Evolutionary conservation across 2,797 vertebrate genomes (phyloP).

Genomic region (Coluber constrictor): DNA sequence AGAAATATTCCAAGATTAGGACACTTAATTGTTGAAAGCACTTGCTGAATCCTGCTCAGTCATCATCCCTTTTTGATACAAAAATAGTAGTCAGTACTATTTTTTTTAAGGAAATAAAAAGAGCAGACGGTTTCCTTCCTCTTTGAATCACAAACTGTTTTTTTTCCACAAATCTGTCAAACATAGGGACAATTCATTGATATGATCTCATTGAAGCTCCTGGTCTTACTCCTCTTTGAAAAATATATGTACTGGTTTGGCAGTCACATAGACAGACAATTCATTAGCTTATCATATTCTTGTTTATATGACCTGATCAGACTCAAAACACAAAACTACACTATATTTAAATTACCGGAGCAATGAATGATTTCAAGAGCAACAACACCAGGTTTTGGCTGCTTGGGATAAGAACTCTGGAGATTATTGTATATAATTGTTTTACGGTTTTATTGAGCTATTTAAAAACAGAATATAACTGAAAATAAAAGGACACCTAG

Average conservation of each 20-base stretch:
- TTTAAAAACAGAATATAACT: not conserved
- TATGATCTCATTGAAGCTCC: not conserved
- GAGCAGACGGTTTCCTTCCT: constrained; percentile 93
- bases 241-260: not conserved
- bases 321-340: not conserved
- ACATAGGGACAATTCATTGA: constrained; percentile 12
- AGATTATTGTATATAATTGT: not conserved
- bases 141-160: constrained; percentile 70
- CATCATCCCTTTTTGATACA: constrained; percentile 68
- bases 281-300: not conserved
- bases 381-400: not conserved
- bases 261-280: not conserved
- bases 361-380: not conserved
- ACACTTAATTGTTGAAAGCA: constrained; percentile 63
- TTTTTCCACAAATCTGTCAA: constrained; percentile 53
- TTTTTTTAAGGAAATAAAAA: constrained; percentile 87
- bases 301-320: constrained; percentile 5
- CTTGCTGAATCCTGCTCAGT: constrained; percentile 50
- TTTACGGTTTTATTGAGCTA: not conserved
- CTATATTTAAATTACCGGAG: not conserved
- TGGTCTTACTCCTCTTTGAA: not conserved
- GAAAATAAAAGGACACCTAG: not conserved
- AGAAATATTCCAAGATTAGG: constrained; percentile 44
- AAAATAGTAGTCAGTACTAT: constrained; percentile 80
- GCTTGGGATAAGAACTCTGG: not conserved